A percentile compares a stretch with the other conserved stretches of the same genome.
Evolutionary conservation across 2,113 vertebrate genomes (phyloP).

Genomic region (Chloroceryle aenea): DNA sequence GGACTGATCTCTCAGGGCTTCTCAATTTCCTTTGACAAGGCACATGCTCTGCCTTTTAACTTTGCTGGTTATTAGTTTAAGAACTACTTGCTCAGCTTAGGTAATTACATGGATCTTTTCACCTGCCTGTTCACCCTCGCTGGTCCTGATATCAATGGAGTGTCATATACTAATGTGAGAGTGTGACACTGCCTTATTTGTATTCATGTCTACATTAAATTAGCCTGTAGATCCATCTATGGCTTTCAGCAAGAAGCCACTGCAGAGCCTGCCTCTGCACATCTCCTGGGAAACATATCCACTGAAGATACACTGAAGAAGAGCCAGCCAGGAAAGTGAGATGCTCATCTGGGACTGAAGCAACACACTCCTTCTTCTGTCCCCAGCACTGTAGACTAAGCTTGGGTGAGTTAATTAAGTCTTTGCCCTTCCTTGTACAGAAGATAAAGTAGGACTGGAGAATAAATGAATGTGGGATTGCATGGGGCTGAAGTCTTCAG

Average conservation of each 20-base stretch:
- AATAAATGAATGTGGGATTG: not conserved
- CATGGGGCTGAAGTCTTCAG: not conserved
- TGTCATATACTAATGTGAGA: not conserved
- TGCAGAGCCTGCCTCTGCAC: not conserved
- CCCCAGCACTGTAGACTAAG: not conserved
- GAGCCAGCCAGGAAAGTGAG: not conserved
- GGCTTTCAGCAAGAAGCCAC: not conserved
- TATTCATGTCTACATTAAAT: not conserved
- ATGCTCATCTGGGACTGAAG: not conserved
- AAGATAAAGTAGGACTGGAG: not conserved
- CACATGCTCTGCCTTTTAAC: not conserved
- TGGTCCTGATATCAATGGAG: not conserved
- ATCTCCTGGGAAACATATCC: not conserved
- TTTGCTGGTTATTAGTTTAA: not conserved
- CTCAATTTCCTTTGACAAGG: not conserved
- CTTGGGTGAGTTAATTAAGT: not conserved
- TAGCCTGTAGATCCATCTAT: not conserved
- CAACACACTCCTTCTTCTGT: not conserved
- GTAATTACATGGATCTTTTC: not conserved
- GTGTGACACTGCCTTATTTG: not conserved
- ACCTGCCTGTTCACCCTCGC: not conserved
- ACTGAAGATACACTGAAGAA: not conserved
- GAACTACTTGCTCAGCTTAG: not conserved
- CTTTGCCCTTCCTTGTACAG: not conserved
- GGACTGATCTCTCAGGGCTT: not conserved